Evolutionary conservation across 1,140 invertebrate genomes (phyloP).

Genomic region (Ericerus pela): DNA sequence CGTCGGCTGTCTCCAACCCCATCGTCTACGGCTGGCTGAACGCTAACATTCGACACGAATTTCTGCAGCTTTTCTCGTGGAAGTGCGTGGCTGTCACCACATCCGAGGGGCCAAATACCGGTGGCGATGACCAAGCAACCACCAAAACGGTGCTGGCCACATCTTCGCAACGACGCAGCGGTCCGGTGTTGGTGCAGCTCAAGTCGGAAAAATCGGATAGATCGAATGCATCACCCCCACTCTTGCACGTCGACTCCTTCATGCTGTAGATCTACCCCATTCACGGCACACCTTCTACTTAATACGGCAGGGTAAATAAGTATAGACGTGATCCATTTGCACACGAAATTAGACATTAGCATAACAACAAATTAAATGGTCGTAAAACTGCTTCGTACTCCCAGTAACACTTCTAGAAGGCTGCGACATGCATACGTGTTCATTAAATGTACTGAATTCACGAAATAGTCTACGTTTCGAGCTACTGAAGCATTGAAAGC

Average conservation of each 20-base stretch:
- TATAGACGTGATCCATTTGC: too few relatives aligned
- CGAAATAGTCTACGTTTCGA: too few relatives aligned
- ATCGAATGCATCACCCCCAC: not conserved
- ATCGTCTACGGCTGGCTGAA: conserved; percentile 42
- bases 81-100: too few relatives aligned
- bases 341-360: too few relatives aligned
- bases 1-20: conserved; percentile 38
- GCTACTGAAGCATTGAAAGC: too few relatives aligned
- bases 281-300: too few relatives aligned
- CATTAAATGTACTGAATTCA: too few relatives aligned
- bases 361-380: too few relatives aligned
- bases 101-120: not conserved
- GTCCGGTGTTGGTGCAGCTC: not conserved
- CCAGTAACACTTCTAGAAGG: too few relatives aligned
- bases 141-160: not conserved
- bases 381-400: too few relatives aligned
- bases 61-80: conserved; percentile 34
- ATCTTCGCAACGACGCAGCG: not conserved
- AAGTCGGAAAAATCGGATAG: not conserved
- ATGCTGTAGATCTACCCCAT: not conserved
- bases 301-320: too few relatives aligned
- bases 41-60: conserved; percentile 34
- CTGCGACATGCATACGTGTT: too few relatives aligned
- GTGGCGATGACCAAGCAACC: not conserved
- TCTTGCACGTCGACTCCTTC: not conserved